A percentile compares a stretch with the other conserved stretches of the same genome.
These are phyloP conservation scores for Cephus spinipes DNA, from an alignment of 2,888 invertebrate genomes.

Conservation along the genomic window DNA sequence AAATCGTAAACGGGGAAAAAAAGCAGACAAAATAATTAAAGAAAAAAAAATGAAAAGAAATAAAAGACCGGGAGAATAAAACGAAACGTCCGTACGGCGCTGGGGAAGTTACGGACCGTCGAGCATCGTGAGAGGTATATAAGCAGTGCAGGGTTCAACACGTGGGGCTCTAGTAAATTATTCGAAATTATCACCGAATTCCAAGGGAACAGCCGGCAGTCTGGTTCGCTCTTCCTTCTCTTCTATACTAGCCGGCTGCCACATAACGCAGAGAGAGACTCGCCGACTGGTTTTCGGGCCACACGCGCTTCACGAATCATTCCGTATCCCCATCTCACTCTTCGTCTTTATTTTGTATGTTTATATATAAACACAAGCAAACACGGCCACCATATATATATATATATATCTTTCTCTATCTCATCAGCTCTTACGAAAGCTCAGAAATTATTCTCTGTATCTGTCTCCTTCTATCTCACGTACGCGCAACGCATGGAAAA, in stretches of 20 bases:
- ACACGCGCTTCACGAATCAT: slow-evolving; percentile 1
- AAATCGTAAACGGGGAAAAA: neutral
- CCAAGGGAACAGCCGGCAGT: neutral
- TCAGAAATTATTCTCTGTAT: neutral
- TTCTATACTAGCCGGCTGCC: neutral
- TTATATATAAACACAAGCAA: neutral
- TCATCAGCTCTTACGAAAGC: neutral
- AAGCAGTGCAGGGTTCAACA: neutral
- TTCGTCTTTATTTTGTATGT: neutral
- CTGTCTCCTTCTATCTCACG: neutral
- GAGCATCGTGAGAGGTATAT: neutral
- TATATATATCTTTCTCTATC: neutral
- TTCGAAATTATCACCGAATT: slow-evolving; percentile 9
- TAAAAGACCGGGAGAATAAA: neutral
- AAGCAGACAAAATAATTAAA: neutral
- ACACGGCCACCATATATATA: neutral
- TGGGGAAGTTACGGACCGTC: neutral
- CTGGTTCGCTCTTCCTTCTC: neutral
- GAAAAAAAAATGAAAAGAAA: neutral
- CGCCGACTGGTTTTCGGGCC: slow-evolving; percentile 7
- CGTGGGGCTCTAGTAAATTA: slow-evolving; percentile 1
- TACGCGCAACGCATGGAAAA: neutral
- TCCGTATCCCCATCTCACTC: neutral
- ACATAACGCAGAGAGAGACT: neutral
- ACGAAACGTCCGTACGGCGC: neutral